These are phyloP conservation scores for Temnothorax longispinosus DNA, from an alignment of 1,140 invertebrate genomes.

Conservation along the genomic window DNA sequence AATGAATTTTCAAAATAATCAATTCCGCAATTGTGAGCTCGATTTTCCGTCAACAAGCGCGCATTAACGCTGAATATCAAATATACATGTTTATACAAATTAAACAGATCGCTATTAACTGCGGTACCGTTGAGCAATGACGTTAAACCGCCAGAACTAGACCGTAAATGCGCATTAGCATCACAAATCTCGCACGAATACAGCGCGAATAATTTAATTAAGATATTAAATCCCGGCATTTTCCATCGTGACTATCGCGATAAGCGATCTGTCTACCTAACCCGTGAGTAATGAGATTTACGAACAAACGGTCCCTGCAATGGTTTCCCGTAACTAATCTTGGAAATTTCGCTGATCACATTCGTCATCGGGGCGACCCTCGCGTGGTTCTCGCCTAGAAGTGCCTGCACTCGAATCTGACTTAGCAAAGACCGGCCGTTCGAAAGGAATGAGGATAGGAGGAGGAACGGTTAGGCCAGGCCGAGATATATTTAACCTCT, in stretches of 20 bases:
- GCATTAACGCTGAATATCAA: neutral
- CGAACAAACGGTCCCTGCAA: neutral
- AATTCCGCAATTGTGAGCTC: neutral
- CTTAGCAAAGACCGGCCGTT: constrained; percentile 52
- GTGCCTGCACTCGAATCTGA: constrained; percentile 52
- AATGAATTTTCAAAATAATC: constrained; percentile 24
- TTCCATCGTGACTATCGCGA: constrained; percentile 13
- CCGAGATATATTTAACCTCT: constrained; percentile 82
- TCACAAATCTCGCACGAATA: neutral
- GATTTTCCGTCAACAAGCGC: neutral
- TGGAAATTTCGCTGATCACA: constrained; percentile 4
- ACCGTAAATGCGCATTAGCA: constrained; percentile 3
- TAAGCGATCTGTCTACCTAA: neutral
- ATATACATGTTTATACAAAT: neutral
- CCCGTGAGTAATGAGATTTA: constrained; percentile 24
- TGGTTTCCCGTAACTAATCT: constrained; percentile 36
- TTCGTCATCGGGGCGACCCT: constrained; percentile 36
- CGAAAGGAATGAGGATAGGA: constrained; percentile 74
- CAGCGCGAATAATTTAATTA: neutral
- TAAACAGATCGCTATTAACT: constrained; percentile 15
- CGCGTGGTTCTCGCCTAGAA: constrained; percentile 17
- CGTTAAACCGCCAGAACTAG: neutral
- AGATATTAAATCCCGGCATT: constrained; percentile 5
- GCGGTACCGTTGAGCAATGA: neutral
- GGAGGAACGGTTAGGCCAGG: constrained; percentile 68